Conservation (phyloP, 2,797 vertebrate genomes). For the Acrocephalus scirpaceus region DNA sequence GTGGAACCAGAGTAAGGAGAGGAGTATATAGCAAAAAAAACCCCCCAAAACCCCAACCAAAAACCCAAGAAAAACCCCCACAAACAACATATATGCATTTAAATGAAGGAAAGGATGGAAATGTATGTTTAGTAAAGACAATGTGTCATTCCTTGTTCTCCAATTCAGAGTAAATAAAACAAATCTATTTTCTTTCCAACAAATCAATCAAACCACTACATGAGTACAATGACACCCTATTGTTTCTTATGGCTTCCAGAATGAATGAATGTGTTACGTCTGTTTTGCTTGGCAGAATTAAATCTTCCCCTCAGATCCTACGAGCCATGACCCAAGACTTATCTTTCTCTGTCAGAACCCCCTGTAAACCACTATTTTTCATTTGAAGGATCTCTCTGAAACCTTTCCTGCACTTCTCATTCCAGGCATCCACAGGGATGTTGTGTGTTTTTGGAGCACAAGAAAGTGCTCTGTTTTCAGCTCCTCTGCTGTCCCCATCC, state of each 20-base stretch:
- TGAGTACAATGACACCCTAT: background rate
- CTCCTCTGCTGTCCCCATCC: background rate
- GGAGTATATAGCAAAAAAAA: background rate
- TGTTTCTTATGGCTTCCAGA: background rate
- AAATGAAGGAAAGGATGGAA: background rate
- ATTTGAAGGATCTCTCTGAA: background rate
- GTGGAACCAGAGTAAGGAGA: background rate
- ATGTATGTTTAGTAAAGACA: background rate
- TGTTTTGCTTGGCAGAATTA: conserved; percentile 37
- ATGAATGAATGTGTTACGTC: background rate
- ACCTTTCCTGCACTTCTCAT: background rate
- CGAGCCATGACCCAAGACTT: background rate
- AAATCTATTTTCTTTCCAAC: background rate
- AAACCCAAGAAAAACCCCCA: background rate
- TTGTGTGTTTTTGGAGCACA: background rate
- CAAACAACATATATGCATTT: background rate
- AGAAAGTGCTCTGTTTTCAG: background rate
- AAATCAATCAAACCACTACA: background rate
- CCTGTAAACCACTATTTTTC: background rate
- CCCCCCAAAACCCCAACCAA: background rate
- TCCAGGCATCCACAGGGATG: background rate
- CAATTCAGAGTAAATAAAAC: background rate
- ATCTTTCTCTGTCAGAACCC: background rate
- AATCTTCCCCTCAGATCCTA: background rate
- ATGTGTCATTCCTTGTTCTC: background rate